Percentiles rank a stretch among this genome's conserved stretches.
These are phyloP conservation scores for Procambarus clarkii DNA, from an alignment of 1,140 invertebrate species.

Conservation along the genomic window DNA sequence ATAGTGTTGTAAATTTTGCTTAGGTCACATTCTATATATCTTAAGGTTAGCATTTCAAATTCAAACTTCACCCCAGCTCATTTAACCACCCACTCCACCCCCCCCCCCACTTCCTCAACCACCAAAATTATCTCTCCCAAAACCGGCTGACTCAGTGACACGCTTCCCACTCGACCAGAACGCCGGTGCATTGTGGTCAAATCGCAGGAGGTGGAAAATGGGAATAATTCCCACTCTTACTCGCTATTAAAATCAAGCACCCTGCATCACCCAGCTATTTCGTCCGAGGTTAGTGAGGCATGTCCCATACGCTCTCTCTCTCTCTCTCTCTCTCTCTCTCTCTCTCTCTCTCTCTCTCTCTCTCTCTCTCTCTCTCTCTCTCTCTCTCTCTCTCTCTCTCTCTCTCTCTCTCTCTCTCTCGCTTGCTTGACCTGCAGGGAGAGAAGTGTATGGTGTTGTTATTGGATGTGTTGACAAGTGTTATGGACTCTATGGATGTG, in stretches of 20 bases:
- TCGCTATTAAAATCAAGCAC: constrained; percentile 26
- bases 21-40: too few relatives aligned
- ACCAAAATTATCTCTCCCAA: too few relatives aligned
- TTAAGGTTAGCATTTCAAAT: too few relatives aligned
- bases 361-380: background rate
- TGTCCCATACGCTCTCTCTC: background rate
- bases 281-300: constrained; percentile 20
- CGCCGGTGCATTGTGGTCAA: background rate
- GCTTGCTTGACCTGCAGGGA: background rate
- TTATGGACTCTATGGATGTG: too few relatives aligned
- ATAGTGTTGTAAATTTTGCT: too few relatives aligned
- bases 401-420: background rate
- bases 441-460: too few relatives aligned
- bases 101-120: too few relatives aligned
- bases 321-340: background rate
- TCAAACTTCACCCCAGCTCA: too few relatives aligned
- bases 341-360: background rate
- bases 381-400: background rate
- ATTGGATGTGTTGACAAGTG: too few relatives aligned
- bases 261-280: constrained; percentile 25
- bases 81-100: too few relatives aligned
- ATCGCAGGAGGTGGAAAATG: background rate
- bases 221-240: background rate
- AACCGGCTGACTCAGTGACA: too few relatives aligned
- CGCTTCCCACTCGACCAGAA: background rate